A percentile compares a stretch with the other conserved stretches of the same genome.
Conservation (phyloP, 2,797 vertebrate species). For the Apogon hyalosoma region DNA sequence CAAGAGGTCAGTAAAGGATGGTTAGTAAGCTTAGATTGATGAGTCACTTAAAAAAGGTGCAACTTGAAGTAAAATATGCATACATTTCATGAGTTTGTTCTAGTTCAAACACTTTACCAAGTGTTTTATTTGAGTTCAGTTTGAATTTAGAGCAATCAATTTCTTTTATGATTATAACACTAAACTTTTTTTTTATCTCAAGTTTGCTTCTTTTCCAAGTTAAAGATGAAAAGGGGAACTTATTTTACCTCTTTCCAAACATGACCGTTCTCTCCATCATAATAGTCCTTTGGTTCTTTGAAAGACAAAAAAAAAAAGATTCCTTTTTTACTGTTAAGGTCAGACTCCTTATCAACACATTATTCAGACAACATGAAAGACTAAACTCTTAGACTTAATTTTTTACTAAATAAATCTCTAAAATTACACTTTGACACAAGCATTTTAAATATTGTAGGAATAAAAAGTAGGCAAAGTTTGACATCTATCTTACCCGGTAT, state of each 20-base stretch:
- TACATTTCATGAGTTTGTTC: background rate
- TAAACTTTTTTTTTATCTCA: background rate
- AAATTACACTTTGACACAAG: no score
- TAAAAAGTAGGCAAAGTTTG: no score
- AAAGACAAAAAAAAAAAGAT: constrained; percentile 18
- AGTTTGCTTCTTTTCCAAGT: background rate
- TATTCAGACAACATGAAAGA: no score
- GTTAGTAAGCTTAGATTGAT: constrained; percentile 21
- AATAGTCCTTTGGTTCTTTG: constrained; percentile 36
- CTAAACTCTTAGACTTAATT: no score
- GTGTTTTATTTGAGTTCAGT: background rate
- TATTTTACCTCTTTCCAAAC: constrained; percentile 70
- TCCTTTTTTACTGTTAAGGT: no score
- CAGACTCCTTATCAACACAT: no score
- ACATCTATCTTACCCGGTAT: constrained; percentile 71
- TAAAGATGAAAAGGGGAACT: background rate
- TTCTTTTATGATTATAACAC: background rate
- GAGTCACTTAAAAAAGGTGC: background rate
- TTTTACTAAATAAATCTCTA: no score
- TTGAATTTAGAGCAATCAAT: background rate
- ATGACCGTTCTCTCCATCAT: constrained; percentile 46
- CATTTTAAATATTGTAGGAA: no score
- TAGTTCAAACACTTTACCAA: background rate
- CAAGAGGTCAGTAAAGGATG: constrained; percentile 11
- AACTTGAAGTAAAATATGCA: constrained; percentile 1